Conservation (phyloP, 92 coral and sea anemone genomes). For the Porites lobata region DNA sequence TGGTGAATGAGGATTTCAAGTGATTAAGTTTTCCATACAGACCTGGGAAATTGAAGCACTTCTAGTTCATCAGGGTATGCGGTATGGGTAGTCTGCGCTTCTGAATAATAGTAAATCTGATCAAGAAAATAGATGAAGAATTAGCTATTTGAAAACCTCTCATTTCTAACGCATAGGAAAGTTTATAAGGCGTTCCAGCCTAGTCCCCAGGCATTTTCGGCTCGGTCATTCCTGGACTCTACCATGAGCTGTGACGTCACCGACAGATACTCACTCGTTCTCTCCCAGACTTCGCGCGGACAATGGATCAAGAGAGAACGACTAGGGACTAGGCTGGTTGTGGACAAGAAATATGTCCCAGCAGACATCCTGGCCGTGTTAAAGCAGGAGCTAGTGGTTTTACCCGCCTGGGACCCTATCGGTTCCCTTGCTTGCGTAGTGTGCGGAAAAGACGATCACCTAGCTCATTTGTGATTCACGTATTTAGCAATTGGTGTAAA, state of each 20-base stretch:
- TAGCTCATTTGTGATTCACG: conserved; percentile 26
- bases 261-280: too few relatives aligned
- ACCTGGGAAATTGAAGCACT: neutral
- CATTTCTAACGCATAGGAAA: neutral
- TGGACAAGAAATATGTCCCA: conserved; percentile 95
- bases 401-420: conserved; percentile 99
- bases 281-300: too few relatives aligned
- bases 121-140: neutral
- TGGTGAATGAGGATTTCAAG: too few relatives aligned
- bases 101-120: conserved; percentile 95
- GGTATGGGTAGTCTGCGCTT: conserved; percentile 91
- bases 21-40: neutral
- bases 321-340: neutral
- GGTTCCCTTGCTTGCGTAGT: conserved; percentile 86
- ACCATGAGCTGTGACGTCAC: too few relatives aligned
- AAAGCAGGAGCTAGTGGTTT: conserved; percentile 78
- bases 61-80: neutral
- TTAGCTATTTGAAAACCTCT: neutral
- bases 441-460: conserved; percentile 30
- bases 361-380: conserved; percentile 80
- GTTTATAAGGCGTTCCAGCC: too few relatives aligned
- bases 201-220: too few relatives aligned
- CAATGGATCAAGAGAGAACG: too few relatives aligned
- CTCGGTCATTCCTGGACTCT: too few relatives aligned
- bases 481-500: too few relatives aligned